Base-by-base conservation (phyloP, 2,797 vertebrate genomes). In the Chrosomus eos region DNA sequence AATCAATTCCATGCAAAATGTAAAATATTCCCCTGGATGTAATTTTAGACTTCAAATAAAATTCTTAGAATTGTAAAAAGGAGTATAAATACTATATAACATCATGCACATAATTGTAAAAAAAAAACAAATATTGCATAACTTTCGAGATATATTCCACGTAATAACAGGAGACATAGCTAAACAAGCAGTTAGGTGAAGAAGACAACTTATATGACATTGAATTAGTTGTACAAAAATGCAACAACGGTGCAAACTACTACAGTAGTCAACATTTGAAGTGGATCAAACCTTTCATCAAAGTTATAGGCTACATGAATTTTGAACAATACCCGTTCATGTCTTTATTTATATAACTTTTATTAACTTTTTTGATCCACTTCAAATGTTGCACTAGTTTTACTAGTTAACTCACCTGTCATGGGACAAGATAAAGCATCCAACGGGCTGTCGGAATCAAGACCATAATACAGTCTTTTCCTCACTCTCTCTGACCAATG, bases 371-470 rank as follows among this genome's bases (percentile, higher is more conserved):
- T 45, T 14, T 4, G 43, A 4, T 45, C 13, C 13, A 45, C 13
- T 45, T 45, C 43, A 45, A 45, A 16, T 16, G 13, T 16, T 7
- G 11, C 43, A 36, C 13, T 40, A 10, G 36, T n/a, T 38, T 67
- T 36, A 19, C 13, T 43, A 40, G 21, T 14, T 60, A 26, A 66
- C 95, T 88, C 70, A 96, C 98, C 98, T 92, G 98, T 97, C 87
- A 99, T 96, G 0, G 98, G 98, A 81, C 96, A 97, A 5, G 98
- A 99, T 36, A 99, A 96, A 33, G 95, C 95, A 87, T 99, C 98
- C 86, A 99, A 89, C 19, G 94, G 93, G 62, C 95, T 94, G 26
- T 99, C 97, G 26, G 91, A 93, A 76, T 98, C 98, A 95, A 97
- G 96, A 74, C 97, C 97, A 89, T 99, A 99, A 81, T 99, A 99